Percentiles rank a stretch among this genome's conserved stretches.
Conservation (phyloP, 2,113 vertebrate genomes). For the Toxotes chatareus region DNA sequence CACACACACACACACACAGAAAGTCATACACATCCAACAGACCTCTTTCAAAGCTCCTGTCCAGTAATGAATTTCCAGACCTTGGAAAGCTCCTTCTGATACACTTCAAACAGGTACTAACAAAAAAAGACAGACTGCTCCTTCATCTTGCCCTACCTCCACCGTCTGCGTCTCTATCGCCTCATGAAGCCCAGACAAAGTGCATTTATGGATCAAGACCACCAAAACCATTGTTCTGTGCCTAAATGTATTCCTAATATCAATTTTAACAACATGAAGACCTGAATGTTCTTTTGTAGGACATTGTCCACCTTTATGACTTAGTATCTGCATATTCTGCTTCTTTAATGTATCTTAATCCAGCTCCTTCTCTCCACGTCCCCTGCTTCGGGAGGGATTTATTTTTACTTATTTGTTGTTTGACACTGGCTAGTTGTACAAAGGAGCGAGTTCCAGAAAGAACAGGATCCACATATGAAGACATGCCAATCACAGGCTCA, state of each 20-base stretch:
- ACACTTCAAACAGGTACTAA: constrained; percentile 82
- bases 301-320: constrained; percentile 1
- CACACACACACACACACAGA: constrained; percentile 24
- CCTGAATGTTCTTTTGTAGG: constrained; percentile 15
- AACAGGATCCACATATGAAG: constrained; percentile 82
- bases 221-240: constrained; percentile 18
- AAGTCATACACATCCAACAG: constrained; percentile 64
- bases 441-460: constrained; percentile 62
- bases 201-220: constrained; percentile 60
- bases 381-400: constrained; percentile 35
- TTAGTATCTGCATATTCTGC: constrained; percentile 6
- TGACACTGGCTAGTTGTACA: constrained; percentile 76
- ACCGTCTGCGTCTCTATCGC: constrained; percentile 59
- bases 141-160: constrained; percentile 72
- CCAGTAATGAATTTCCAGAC: constrained; percentile 86
- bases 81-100: constrained; percentile 85
- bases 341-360: neutral
- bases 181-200: constrained; percentile 59
- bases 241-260: constrained; percentile 35
- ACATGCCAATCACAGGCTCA: constrained; percentile 80
- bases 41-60: constrained; percentile 82
- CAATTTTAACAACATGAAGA: constrained; percentile 46
- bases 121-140: constrained; percentile 74
- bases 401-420: constrained; percentile 69
- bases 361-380: constrained; percentile 2